Evolutionary conservation across 2,888 invertebrate genomes (phyloP).

Genomic region (Melangyna quadrimaculata): DNA sequence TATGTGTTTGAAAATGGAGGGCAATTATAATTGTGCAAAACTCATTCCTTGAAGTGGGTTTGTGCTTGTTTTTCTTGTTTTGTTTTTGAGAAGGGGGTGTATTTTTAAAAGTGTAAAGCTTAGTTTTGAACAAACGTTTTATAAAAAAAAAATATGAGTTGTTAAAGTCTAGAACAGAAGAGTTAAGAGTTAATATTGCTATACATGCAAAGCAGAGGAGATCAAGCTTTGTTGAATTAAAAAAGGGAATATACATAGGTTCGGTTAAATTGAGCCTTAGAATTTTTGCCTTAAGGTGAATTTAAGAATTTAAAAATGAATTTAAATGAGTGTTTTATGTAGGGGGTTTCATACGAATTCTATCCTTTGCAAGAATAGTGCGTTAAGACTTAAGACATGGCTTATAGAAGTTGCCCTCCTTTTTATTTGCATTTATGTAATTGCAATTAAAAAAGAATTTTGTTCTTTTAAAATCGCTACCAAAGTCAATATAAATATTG

Average conservation of each 20-base stretch:
- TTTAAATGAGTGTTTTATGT: not conserved
- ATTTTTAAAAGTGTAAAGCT: slow-evolving; percentile 33
- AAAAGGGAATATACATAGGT: not conserved
- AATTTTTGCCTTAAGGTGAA: not conserved
- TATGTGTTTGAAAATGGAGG: not conserved
- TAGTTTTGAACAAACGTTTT: slow-evolving; percentile 48
- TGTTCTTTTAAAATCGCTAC: too few species aligned
- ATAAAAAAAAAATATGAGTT: slow-evolving; percentile 13
- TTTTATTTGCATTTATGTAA: too few species aligned
- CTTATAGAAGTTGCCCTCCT: too few species aligned
- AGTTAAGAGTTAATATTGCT: not conserved
- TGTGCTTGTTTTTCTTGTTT: not conserved
- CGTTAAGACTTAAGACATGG: too few species aligned
- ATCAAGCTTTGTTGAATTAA: slow-evolving; percentile 14
- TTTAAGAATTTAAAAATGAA: not conserved
- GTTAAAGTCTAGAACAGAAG: slow-evolving; percentile 15
- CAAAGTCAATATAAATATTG: too few species aligned
- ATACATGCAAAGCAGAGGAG: not conserved
- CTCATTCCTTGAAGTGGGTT: slow-evolving; percentile 22
- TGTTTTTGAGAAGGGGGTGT: not conserved
- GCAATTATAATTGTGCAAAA: slow-evolving; percentile 56
- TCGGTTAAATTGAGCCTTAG: not conserved
- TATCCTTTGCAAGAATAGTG: not conserved
- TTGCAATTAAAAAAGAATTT: too few species aligned
- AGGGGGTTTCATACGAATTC: not conserved